Percentiles rank a stretch among this genome's conserved stretches.
Conservation (phyloP, 2,113 vertebrate species). For the Pycnonotus jocosus region DNA sequence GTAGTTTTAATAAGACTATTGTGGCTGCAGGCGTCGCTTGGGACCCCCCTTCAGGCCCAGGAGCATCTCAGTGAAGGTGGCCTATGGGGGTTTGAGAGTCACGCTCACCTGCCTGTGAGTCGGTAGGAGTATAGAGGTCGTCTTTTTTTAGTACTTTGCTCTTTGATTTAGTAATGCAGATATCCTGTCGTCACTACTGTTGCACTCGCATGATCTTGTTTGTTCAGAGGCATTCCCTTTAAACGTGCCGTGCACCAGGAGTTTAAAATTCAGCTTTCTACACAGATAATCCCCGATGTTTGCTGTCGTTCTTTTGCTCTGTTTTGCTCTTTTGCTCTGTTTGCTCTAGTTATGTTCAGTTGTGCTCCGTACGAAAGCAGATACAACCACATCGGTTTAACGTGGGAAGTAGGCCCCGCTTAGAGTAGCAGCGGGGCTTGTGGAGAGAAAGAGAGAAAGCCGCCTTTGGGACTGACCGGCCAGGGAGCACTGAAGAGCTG, state of each 20-base stretch:
- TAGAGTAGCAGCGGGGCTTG: not conserved
- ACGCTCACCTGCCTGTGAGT: not conserved
- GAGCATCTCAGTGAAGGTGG: not conserved
- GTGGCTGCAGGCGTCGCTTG: not conserved
- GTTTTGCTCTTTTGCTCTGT: too few species aligned
- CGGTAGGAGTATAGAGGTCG: not conserved
- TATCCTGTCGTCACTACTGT: not conserved
- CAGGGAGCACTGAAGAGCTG: not conserved
- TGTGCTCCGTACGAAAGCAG: not conserved
- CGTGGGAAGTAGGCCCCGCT: not conserved
- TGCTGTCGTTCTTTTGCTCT: not conserved
- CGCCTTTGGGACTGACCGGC: not conserved
- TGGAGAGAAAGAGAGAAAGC: not conserved
- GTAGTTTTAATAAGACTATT: not conserved
- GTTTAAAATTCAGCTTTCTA: not conserved
- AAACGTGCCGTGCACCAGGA: not conserved
- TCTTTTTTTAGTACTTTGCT: not conserved
- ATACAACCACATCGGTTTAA: accelerated
- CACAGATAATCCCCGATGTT: not conserved
- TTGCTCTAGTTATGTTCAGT: not conserved
- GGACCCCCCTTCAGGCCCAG: not conserved
- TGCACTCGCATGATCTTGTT: not conserved
- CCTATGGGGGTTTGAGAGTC: not conserved
- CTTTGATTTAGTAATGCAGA: not conserved
- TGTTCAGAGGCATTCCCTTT: not conserved